Base-by-base conservation (phyloP, 2,797 vertebrate genomes). In the Carcharodon carcharias region DNA sequence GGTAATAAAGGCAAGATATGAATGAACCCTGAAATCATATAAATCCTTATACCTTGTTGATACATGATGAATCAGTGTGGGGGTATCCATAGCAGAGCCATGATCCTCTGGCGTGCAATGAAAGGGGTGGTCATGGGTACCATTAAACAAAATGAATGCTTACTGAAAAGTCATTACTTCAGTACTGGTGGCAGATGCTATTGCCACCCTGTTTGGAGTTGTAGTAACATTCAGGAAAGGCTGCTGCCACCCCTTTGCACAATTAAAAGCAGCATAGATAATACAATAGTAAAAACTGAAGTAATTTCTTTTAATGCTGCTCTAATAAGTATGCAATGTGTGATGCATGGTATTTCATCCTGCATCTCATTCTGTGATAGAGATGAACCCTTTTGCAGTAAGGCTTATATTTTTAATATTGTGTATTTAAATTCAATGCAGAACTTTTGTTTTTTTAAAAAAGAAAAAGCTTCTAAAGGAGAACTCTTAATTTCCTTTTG, bases 1-100 rank as follows among this genome's bases (percentile, higher is more conserved):
- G 99, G 99, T 99, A 99, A 98, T 97, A 97, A 96, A 96, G 95
- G 71, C 82, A 61, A 6, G 35, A 71, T 88, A 58, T 91, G 69
- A 92, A 71, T 93, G 96, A 92, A 93, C 96, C 58, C 69, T 94
- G 71, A 31, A 56, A 61, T 91, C 71, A 93, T 91, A 96, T 50
- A 96, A 92, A 92, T 71, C 40, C 87, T 96, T 35, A 71, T 71
- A 45, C 4, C 35, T 54, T 91, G 50, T 96, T 73, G 8, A 67
- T 96, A 50, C 63, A 40, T 87, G 35, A 91, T 96, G 94, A 96
- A 95, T 94, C 56, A 96, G 40, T 61, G 65, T 89, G 65, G 96
- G 65, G 96, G 65, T 96, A 91, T 91, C 67, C 16, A 92, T 40
- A 69, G 58, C 85, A 67, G 50, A 96, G 50, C 63, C 54, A 71